Percentiles rank a stretch among this genome's conserved stretches.
Conservation (phyloP, 2,113 vertebrate species). For the Oceanites oceanicus region DNA sequence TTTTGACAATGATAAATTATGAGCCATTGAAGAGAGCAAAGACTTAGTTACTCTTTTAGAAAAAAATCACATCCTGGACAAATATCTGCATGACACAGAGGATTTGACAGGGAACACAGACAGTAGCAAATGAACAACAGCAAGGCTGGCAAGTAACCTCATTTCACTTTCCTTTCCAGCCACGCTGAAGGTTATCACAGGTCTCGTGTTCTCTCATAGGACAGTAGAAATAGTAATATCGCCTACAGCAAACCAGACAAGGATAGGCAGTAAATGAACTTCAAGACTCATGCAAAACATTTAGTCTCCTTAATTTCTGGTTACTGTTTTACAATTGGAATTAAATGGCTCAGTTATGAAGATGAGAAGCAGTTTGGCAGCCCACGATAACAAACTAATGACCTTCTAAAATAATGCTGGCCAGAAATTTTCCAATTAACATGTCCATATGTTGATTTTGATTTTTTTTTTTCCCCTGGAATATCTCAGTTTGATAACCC, state of each 20-base stretch:
- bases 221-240: not conserved
- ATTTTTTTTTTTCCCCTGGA: not conserved
- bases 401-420: not conserved
- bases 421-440: not conserved
- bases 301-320: not conserved
- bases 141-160: not conserved
- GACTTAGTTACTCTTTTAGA: slow-evolving; percentile 45
- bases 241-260: not conserved
- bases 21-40: slow-evolving; percentile 24
- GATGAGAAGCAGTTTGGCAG: not conserved
- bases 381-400: not conserved
- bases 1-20: slow-evolving; percentile 65
- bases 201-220: not conserved
- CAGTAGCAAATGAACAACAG: not conserved
- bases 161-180: not conserved
- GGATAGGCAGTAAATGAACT: not conserved
- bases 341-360: not conserved
- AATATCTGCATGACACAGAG: slow-evolving; percentile 32
- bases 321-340: not conserved
- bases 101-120: not conserved
- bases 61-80: slow-evolving; percentile 37
- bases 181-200: slow-evolving; percentile 1
- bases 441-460: not conserved
- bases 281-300: not conserved
- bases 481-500: not conserved